These are phyloP conservation scores for Acleris sparsana DNA, from an alignment of 2,888 invertebrate species.

Conservation along the genomic window DNA sequence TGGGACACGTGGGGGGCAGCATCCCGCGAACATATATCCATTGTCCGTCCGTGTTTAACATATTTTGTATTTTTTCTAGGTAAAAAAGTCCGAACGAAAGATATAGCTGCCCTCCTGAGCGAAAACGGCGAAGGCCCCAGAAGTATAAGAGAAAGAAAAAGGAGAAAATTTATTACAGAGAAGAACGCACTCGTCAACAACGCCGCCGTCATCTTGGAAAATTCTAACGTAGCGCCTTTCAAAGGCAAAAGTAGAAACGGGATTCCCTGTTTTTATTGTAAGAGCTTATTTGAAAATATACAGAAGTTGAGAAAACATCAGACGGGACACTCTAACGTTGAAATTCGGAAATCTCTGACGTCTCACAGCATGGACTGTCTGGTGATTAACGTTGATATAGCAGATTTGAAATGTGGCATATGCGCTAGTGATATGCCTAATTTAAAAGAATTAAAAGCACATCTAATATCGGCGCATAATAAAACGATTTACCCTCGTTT, in stretches of 20 bases:
- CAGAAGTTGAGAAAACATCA: constrained; percentile 56
- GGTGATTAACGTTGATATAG: constrained; percentile 52
- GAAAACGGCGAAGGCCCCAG: constrained; percentile 34
- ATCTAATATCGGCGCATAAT: constrained; percentile 44
- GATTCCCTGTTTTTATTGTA: constrained; percentile 71
- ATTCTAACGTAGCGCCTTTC: constrained; percentile 66
- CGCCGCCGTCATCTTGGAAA: constrained; percentile 54
- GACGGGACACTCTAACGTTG: constrained; percentile 51
- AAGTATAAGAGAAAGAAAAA: constrained; percentile 12
- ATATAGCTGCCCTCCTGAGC: constrained; percentile 48
- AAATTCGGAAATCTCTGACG: constrained; percentile 29
- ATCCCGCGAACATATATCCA: too few species aligned
- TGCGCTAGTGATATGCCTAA: constrained; percentile 42
- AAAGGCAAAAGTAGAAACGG: constrained; percentile 62
- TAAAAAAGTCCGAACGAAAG: constrained; percentile 41
- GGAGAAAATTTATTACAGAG: constrained; percentile 53
- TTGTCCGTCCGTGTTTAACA: too few species aligned
- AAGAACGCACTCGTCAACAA: constrained; percentile 63
- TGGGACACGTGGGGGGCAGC: too few species aligned
- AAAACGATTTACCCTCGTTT: constrained; percentile 47
- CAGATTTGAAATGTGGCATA: constrained; percentile 49
- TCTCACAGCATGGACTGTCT: constrained; percentile 44
- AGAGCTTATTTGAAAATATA: constrained; percentile 56
- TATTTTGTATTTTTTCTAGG: constrained; percentile 2
- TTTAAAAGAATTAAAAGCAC: constrained; percentile 46